Base-by-base conservation (phyloP, 2,797 vertebrate genomes). In the Neomorphus geoffroyi region DNA sequence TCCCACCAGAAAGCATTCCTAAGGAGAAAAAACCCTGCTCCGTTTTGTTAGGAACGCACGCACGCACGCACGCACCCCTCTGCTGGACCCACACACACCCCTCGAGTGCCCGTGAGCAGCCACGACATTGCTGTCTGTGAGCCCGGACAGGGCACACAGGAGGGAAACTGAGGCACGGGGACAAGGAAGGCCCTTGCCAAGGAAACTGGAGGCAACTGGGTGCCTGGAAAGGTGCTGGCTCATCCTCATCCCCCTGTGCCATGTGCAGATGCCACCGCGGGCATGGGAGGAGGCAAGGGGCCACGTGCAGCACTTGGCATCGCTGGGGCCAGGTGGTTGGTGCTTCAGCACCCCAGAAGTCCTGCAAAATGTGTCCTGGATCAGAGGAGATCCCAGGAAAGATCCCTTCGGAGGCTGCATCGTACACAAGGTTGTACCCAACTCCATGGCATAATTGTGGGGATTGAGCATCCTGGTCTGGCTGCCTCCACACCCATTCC, bases 121-220 rank as follows among this genome's bases (percentile, higher is more conserved):
- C 0, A 0, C 91, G 58, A 84, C 16, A 15, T 41, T 0, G 0
- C 54, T 30, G 30, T 32, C 80, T 86, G 26, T 6, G 6, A 79
- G 45, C 8, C 18, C 32, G 22, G 15, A 19, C 2, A 6, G 6
- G 1, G 9, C 28, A 45, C 0, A 0, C 14, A 22, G 21, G 30
- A 37, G 72, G 85, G 81, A 94, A 92, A 94, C 79, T 80, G 91
- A 94, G 89, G 75, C 71, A 89, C 3, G 0, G 32, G 48, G 22
- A n/a, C 16, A 65, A 80, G 39, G 10, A 66, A 70, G 57, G 22
- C 19, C 27, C 13, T 82, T 10, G 19, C n/a, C 4, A 3, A 35
- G 33, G 65, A 35, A 24, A 33, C 9, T 0, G 0, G 62, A 53
- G 50, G 66, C 2, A 4, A 14, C 0, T 0, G 27, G 15, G 37